A percentile compares a stretch with the other conserved stretches of the same genome.
Conservation (phyloP, 2,888 invertebrate genomes). For the Itoplectis maculator region DNA sequence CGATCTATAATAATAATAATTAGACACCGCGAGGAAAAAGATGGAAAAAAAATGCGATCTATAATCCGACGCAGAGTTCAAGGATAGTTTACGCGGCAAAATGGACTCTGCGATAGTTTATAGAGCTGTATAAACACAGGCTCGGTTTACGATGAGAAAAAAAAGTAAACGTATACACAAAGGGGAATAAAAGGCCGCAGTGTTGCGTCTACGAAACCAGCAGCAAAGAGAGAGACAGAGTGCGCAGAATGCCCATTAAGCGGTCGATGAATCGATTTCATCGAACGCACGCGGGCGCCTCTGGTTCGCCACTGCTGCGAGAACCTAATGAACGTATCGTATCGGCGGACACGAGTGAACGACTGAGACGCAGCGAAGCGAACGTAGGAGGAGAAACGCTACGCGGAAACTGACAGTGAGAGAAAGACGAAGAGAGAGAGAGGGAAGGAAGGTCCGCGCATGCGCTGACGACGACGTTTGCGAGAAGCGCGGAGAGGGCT, state of each 20-base stretch:
- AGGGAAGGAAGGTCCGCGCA: too few species aligned
- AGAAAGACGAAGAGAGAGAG: constrained; percentile 29
- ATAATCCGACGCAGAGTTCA: neutral
- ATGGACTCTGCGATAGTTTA: neutral
- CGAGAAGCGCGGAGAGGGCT: constrained; percentile 38
- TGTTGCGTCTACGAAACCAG: constrained; percentile 40
- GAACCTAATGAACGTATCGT: constrained; percentile 53
- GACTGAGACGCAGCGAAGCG: constrained; percentile 26
- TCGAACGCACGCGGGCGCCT: constrained; percentile 44
- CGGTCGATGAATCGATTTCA: constrained; percentile 61
- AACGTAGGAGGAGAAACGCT: constrained; percentile 17
- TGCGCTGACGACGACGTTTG: constrained; percentile 23
- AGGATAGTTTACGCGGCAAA: neutral
- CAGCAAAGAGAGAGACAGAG: neutral
- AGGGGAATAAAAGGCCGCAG: constrained; percentile 44
- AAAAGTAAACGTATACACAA: constrained; percentile 4
- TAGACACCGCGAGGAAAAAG: too few species aligned
- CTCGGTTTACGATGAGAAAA: constrained; percentile 16
- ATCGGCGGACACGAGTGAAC: too few species aligned
- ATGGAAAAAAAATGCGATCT: neutral
- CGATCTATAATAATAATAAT: too few species aligned
- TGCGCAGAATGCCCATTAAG: constrained; percentile 47
- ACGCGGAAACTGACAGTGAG: constrained; percentile 21
- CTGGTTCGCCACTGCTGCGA: too few species aligned
- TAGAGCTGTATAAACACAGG: constrained; percentile 4